Evolutionary conservation across 2,888 invertebrate genomes (phyloP), one percentile per base, ranked within the genome.

Genomic region (Tethea ocularis): DNA sequence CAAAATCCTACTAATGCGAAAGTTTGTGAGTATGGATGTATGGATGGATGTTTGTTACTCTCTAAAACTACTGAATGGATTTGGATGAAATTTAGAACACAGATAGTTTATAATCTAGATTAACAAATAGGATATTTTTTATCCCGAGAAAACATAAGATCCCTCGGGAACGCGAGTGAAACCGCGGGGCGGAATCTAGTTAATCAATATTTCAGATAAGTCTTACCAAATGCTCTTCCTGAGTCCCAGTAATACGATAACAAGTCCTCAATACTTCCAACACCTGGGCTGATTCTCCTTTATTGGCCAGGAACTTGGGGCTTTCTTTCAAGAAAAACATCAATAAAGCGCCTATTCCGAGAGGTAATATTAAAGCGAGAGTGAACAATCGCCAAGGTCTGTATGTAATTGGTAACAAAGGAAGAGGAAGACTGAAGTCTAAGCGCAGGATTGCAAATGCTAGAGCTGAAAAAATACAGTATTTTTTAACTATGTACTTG

Each of bases 361-460:
- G 60, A 7, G 74, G 72, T 0, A 72, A 10, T 4, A 77, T 67
- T 62, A 75, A 59, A 6, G 71, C 66, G 0, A 95, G 84, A 0
- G 96, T 80, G 60, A 95, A 94, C 13, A 96, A 68, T 52, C 96
- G 89, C 96, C 96, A 96, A 0, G 96, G 95, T 58, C 94, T 91
- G 64, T 94, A 94, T 0, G 76, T 77, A 56, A 95, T 75, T 6
- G 84, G 86, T 15, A 94, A 67, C 15, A 86, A 63, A 1, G 72
- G 69, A 11, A 80, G 52, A 0, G 82, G 68, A 1, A 87, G 54
- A 5, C 84, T 76, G 58, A 93, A 77, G 13, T 80, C 61, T 1
- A 88, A 57, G 0, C 96, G 95, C 24, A 96, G 91, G 2, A 96
- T 87, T 2, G 91, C 74, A 88, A 94, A 94, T 0, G 95, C 95